phyloP scores from a whole-genome alignment of 2,113 vertebrate species.

The Catagonus wagneri region DNA sequence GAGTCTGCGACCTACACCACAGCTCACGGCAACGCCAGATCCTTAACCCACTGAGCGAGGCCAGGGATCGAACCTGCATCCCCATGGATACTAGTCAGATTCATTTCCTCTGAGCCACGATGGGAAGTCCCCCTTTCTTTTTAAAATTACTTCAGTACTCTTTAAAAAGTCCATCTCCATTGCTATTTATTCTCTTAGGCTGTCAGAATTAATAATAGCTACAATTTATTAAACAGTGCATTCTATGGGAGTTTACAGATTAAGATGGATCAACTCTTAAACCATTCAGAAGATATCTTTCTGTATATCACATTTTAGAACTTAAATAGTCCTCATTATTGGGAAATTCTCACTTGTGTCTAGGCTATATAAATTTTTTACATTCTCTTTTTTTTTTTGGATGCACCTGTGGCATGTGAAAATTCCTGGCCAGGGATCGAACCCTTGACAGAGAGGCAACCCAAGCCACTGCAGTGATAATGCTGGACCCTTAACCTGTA shows the following conservation, averaged over 20 bases:
- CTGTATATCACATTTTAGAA: neutral
- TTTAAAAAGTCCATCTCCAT: slow-evolving; percentile 16
- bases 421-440: no score
- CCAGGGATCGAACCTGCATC: no score
- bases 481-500: no score
- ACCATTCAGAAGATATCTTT: neutral
- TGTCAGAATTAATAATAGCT: neutral
- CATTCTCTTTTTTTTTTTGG: neutral
- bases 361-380: neutral
- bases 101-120: no score
- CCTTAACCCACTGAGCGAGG: no score
- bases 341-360: neutral
- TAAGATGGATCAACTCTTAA: neutral
- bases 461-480: no score
- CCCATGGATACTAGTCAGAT: no score
- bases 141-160: neutral
- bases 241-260: neutral
- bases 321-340: neutral
- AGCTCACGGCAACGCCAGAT: no score
- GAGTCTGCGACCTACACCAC: no score
- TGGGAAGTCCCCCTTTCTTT: neutral
- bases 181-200: neutral
- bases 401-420: no score
- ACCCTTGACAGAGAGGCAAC: no score
- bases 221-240: neutral